Evolutionary conservation across 30 jellyfish, hydroid and myxozoan species (phyloP), one percentile per base, ranked within the genome.

Genomic region (Cassiopea andromeda): DNA sequence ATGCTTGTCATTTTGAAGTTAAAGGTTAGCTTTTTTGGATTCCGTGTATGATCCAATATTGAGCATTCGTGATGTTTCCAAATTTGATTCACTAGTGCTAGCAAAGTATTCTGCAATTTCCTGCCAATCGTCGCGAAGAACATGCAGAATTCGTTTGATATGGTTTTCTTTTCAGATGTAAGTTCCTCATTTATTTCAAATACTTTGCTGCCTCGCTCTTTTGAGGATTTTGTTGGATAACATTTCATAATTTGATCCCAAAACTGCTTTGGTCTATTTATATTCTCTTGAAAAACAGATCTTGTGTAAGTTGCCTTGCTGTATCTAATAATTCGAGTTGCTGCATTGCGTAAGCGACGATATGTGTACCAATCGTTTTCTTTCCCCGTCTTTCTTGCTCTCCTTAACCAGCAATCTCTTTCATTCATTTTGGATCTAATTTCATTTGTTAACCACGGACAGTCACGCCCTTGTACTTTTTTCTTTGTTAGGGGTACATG

Each of bases 331-430:
- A 61, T 45, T 58, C 80, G 80, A 10, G 89, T 81, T 59, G 67
- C 80, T 19, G 80, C 79, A 61, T 81, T 81, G 15, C 89, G 68
- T 58, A 81, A 61, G 80, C 80, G 89, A 81, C 69, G 89, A 60
- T 60, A 81, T 61, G 80, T 81, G 89, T 81, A 81, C 89, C 89
- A 81, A 61, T 81, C 89, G 70, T 81, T 60, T 61, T 81, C 89
- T 60, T 81, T 60, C 64, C 80, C 89, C 68, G 89, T 81, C 70
- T 81, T 61, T 81, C 89, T 59, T 61, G 81, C 89, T 61, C 64
- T 81, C 89, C 91, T 69, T 54, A 83, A 83, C 68, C 72, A 48
- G 72, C 17, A 57, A 50, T 86, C 93, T 76, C 93, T 86, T 66
- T 86, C 93, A 67, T 86, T 64, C 89, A 86, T 66, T 47, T 75